Evolutionary conservation across 30 jellyfish, hydroid and myxozoan species (phyloP).

Genomic region (Aurelia sp.): DNA sequence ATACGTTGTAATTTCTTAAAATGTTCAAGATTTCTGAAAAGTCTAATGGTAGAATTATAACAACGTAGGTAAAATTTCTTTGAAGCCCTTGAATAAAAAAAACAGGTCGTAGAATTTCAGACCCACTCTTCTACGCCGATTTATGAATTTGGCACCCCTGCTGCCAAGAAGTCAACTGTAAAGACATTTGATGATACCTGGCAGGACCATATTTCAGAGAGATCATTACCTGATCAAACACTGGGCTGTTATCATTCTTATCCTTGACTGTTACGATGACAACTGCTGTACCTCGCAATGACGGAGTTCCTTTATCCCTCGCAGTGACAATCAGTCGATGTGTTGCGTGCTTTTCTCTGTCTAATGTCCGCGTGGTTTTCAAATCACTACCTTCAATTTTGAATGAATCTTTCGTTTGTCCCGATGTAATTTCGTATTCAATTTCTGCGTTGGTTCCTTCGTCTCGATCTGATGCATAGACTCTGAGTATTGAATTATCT

Average conservation of each 20-base stretch:
- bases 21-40: no score
- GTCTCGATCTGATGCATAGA: conserved; percentile 83
- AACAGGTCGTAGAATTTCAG: no score
- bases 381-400: conserved; percentile 69
- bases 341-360: conserved; percentile 68
- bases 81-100: no score
- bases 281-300: conserved; percentile 43
- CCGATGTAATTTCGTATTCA: conserved; percentile 75
- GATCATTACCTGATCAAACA: conserved; percentile 65
- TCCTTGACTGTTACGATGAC: conserved; percentile 70
- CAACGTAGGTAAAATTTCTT: no score
- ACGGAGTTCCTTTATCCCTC: conserved; percentile 86
- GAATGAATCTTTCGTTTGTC: conserved; percentile 59
- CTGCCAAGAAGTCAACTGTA: no score
- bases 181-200: no score
- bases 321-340: conserved; percentile 79
- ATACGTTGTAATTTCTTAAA: no score
- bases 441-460: conserved; percentile 76
- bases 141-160: no score
- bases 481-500: conserved; percentile 58
- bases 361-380: conserved; percentile 48
- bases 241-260: conserved; percentile 86
- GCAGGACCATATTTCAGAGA: no score
- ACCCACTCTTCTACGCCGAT: no score
- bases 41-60: no score